phyloP scores from a whole-genome alignment of 2,888 invertebrate species.

The Agonopterix heracliana region DNA sequence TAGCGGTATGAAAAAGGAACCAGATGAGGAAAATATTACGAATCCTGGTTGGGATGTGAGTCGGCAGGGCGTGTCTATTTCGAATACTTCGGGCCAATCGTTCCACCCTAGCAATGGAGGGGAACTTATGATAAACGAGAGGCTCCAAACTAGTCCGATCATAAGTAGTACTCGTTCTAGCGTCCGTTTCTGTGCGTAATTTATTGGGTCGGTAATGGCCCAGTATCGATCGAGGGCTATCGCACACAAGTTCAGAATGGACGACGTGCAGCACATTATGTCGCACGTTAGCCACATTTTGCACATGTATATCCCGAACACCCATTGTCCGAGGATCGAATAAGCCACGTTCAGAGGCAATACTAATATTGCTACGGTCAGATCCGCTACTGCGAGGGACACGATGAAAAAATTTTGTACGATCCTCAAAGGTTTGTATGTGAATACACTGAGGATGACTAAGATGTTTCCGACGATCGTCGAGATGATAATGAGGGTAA shows the following conservation, averaged over 20 bases:
- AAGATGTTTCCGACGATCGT: conserved; percentile 95
- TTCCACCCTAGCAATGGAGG: conserved; percentile 96
- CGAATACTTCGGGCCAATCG: conserved; percentile 92
- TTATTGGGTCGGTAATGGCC: conserved; percentile 96
- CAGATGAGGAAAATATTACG: conserved; percentile 93
- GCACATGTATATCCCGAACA: conserved; percentile 93
- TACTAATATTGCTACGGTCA: conserved; percentile 92
- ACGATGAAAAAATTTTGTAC: conserved; percentile 98
- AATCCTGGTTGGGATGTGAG: conserved; percentile 93
- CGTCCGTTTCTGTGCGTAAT: conserved; percentile 94
- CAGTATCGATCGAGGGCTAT: conserved; percentile 96
- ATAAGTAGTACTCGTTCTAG: conserved; percentile 89
- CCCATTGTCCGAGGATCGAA: conserved; percentile 92
- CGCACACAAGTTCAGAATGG: conserved; percentile 94
- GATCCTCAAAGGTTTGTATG: conserved; percentile 92
- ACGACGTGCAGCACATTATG: conserved; percentile 96
- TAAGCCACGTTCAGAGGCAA: conserved; percentile 96
- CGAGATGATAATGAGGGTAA: conserved; percentile 89
- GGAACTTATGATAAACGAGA: conserved; percentile 91
- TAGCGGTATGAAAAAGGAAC: conserved; percentile 96
- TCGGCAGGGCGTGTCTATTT: conserved; percentile 86
- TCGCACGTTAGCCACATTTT: conserved; percentile 98
- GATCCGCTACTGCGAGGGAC: conserved; percentile 94
- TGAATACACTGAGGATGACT: conserved; percentile 97
- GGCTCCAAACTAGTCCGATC: conserved; percentile 90